These are phyloP conservation scores for Sardina pilchardus DNA, from an alignment of 2,113 vertebrate species.

Conservation along the genomic window DNA sequence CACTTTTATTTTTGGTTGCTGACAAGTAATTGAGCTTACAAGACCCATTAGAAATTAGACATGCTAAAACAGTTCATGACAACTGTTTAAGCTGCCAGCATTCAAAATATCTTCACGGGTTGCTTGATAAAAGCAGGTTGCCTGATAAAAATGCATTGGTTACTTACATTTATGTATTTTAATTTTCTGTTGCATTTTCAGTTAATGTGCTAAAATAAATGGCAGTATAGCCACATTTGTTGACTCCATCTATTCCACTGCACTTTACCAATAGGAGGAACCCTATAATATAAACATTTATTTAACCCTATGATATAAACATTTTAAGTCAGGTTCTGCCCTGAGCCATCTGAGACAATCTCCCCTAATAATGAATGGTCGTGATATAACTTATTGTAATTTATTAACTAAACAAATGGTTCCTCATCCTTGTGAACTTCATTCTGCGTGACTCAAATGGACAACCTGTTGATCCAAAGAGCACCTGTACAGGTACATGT, in stretches of 20 bases:
- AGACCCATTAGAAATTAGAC: background rate
- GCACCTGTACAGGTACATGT: background rate
- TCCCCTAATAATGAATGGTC: no score
- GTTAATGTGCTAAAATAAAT: background rate
- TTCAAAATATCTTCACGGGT: background rate
- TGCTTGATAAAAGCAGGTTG: background rate
- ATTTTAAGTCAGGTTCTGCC: background rate
- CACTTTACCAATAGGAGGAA: background rate
- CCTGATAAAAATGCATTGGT: background rate
- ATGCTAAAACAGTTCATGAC: background rate
- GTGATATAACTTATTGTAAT: no score
- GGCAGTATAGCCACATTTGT: background rate
- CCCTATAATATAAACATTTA: background rate
- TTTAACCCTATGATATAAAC: background rate
- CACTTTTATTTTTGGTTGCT: slow-evolving; percentile 29
- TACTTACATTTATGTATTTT: background rate
- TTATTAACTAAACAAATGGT: background rate
- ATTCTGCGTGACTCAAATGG: background rate
- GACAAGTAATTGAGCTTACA: slow-evolving; percentile 5
- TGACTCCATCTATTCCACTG: background rate
- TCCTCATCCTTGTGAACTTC: background rate
- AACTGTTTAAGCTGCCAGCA: background rate
- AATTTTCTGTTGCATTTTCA: background rate
- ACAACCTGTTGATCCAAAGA: background rate
- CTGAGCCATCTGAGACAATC: background rate